A percentile compares a stretch with the other conserved stretches of the same genome.
These are phyloP conservation scores for Campylomormyrus numenius DNA, from an alignment of 2,113 vertebrate genomes.

Conservation along the genomic window DNA sequence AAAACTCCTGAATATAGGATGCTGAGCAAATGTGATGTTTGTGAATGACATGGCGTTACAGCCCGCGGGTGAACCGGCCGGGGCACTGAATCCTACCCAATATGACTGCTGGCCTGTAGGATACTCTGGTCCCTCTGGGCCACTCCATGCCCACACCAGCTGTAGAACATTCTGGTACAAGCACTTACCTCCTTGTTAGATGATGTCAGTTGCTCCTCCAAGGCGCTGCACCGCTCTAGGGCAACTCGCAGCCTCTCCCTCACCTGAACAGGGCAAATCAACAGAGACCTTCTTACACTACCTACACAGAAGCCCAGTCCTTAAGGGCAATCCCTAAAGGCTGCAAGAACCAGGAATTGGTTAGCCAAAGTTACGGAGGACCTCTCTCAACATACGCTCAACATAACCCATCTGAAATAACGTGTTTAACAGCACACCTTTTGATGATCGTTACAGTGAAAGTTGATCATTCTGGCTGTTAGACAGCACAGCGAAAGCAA, in stretches of 20 bases:
- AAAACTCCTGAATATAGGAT: neutral
- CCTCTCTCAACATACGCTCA: neutral
- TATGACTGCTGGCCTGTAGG: neutral
- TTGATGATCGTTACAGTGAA: neutral
- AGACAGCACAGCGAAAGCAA: neutral
- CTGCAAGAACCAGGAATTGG: neutral
- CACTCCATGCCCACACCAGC: neutral
- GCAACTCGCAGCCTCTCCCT: constrained; percentile 88
- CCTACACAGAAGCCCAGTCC: neutral
- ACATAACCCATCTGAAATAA: neutral
- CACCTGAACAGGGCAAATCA: constrained; percentile 63
- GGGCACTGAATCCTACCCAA: neutral
- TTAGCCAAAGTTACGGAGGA: neutral
- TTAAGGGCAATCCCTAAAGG: neutral
- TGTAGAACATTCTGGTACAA: neutral
- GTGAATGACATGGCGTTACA: neutral
- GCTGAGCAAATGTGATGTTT: neutral
- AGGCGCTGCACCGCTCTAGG: constrained; percentile 83
- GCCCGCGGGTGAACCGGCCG: neutral
- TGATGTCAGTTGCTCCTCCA: constrained; percentile 85
- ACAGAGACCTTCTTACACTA: neutral
- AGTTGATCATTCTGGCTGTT: neutral
- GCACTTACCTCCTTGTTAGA: constrained; percentile 86
- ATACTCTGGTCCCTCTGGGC: neutral
- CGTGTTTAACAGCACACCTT: neutral